phyloP scores from a whole-genome alignment of 1,140 invertebrate genomes.

The Heliconius hermathena region DNA sequence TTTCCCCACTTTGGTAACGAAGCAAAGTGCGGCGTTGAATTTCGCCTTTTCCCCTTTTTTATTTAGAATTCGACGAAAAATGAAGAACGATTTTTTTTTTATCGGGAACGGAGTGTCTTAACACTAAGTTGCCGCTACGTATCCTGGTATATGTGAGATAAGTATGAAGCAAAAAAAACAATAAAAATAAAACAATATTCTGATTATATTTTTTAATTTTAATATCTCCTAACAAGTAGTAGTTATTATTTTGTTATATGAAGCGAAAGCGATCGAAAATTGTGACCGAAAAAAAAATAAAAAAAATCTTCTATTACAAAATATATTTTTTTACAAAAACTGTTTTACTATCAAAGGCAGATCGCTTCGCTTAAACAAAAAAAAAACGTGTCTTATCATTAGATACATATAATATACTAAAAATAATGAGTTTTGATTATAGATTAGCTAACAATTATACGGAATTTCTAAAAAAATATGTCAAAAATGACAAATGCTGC shows the following conservation, averaged over 20 bases:
- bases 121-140: neutral
- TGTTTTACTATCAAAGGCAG: neutral
- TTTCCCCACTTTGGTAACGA: no score
- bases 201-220: slow-evolving; percentile 7
- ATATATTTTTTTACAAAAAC: neutral
- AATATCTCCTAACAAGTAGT: slow-evolving; percentile 11
- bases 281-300: neutral
- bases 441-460: slow-evolving; percentile 29
- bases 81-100: neutral
- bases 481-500: neutral
- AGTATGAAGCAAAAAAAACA: neutral
- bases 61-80: neutral
- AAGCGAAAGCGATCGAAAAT: slow-evolving; percentile 8
- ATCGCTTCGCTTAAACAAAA: slow-evolving; percentile 12
- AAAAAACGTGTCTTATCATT: slow-evolving; percentile 10
- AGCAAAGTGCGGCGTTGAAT: neutral
- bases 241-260: slow-evolving; percentile 8
- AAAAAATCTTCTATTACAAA: neutral
- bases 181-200: slow-evolving; percentile 3
- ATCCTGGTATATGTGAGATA: neutral
- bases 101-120: neutral
- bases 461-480: neutral
- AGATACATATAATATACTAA: slow-evolving; percentile 8
- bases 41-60: no score
- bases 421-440: slow-evolving; percentile 35